Base-by-base conservation (phyloP, 2,888 invertebrate genomes). In the Epistrophe grossulariae region DNA sequence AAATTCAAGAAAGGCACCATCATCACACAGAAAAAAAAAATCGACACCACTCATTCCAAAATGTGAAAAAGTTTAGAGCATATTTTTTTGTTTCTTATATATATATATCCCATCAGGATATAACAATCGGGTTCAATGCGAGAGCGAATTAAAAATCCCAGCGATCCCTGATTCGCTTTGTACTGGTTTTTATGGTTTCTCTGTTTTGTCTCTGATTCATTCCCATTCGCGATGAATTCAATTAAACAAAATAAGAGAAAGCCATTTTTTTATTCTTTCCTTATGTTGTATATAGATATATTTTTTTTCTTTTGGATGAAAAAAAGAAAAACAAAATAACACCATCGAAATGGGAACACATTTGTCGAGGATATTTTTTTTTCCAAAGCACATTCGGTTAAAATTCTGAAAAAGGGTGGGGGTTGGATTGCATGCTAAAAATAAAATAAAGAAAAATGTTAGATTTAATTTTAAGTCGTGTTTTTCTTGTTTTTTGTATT, bases 211-310 rank as follows among this genome's bases (percentile, higher is more conserved):
- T 52, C 85, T 64, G 85, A 82, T 82, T 83, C 82, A 74, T 83
- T 79, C 40, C 38, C 48, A 72, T 76, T 87, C 83, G 76, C 74
- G 87, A 87, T 87, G 87, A 87, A 83, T 87, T 83, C 87, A 87
- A 87, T 87, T 87, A 87, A 83, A 83, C 82, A 87, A 87, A 83
- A 83, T 87, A 83, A 83, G 82, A 68, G 87, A 76, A 79, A 78
- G 64, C 62, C 57, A 71, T 78, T 85, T 85, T 57, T 70, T 71
- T 31, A n/a, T 17, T 28, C 13, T 62, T 68, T 66, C 55, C 66
- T 78, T 66, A 43, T 68, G 55, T 72, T 74, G 28, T 59, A 57
- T 57, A 2, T 5, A 45, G n/a, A 45, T 45, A n/a, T 8, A 55
- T 68, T 35, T 70, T 79, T 84, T 76, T 80, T 84, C 77, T 77